Base-by-base conservation (phyloP, 2,888 invertebrate genomes). In the Nasonia oneida region DNA sequence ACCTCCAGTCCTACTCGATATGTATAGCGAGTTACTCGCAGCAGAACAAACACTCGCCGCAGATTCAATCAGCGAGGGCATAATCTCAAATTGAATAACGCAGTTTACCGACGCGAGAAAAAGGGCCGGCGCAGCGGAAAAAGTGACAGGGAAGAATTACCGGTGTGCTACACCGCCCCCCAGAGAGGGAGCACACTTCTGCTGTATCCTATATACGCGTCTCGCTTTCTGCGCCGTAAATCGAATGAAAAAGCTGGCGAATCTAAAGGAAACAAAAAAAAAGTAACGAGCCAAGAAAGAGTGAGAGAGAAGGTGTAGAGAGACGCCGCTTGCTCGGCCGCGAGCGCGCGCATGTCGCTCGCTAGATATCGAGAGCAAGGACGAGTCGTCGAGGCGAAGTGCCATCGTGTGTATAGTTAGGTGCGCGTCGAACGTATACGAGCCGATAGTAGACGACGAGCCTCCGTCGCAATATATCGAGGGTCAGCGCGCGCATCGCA, bases 301-400 rank as follows among this genome's bases (percentile, higher is more conserved):
- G 29, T 18, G 10, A 50, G 50, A 53, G 50, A 53, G 50, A 14
- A 15, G 10, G 10, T 8, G 10, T 2, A 53, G 50, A 14, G 64
- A 82, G 50, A 64, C 50, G 76, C 67, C 75, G 67, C 14, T 57
- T 33, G 47, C 33, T 57, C 6, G 57, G 53, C 37, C 29, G 42
- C 39, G 1, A 29, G 29, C 15, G 33, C 37, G 37, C 37, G 37
- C 18, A 18, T 18, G 37, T 37, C 70, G 33, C 53, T 23, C 42
- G 42, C 42, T 47, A 78, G 78, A 83, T 83, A 83, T 78, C 73
- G 77, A 83, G 83, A 83, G 61, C 83, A 83, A 83, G 83, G 83
- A 83, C 83, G 78, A 83, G 71, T 53, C 57, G 71, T 39, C 83
- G 71, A 71, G 70, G 71, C 57, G 39, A 78, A 83, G 77, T 83